Conservation (phyloP, 2,888 invertebrate species). For the Anodontia alba region DNA sequence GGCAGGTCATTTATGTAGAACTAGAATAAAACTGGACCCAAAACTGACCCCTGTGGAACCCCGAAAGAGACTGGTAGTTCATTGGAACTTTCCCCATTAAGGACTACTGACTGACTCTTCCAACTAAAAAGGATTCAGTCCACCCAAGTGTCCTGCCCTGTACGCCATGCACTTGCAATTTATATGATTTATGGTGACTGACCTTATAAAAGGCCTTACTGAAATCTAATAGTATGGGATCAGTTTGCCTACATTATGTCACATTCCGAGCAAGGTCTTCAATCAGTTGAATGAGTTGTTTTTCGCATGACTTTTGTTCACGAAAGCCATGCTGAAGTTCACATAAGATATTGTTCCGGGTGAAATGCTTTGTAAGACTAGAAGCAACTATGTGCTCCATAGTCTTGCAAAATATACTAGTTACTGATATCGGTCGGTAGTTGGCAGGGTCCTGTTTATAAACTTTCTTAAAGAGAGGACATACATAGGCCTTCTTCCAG, state of each 20-base stretch:
- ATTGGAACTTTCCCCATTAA: slow-evolving; percentile 19
- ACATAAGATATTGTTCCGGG: slow-evolving; percentile 17
- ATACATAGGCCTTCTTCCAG: no score
- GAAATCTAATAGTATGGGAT: slow-evolving; percentile 27
- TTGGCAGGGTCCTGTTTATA: neutral
- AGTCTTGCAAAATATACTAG: slow-evolving; percentile 22
- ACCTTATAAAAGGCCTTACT: slow-evolving; percentile 28
- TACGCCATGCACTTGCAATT: slow-evolving; percentile 17
- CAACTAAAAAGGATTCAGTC: slow-evolving; percentile 23
- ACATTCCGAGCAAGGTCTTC: slow-evolving; percentile 20
- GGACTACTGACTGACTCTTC: slow-evolving; percentile 18
- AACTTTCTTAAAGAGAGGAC: neutral
- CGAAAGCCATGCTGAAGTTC: slow-evolving; percentile 31
- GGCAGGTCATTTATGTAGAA: slow-evolving; percentile 5
- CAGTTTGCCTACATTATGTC: slow-evolving; percentile 18
- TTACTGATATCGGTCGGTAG: slow-evolving; percentile 23
- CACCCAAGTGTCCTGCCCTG: neutral
- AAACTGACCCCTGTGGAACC: slow-evolving; percentile 26
- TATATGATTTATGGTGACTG: slow-evolving; percentile 19
- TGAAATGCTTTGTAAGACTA: slow-evolving; percentile 12
- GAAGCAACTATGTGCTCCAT: slow-evolving; percentile 30
- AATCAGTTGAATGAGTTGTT: slow-evolving; percentile 11
- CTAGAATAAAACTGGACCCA: slow-evolving; percentile 13
- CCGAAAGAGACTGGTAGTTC: slow-evolving; percentile 22
- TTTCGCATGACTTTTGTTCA: slow-evolving; percentile 25